Evolutionary conservation across 2,888 invertebrate species (phyloP), one percentile per base, ranked within the genome.

Genomic region (Oxycera nigricornis): DNA sequence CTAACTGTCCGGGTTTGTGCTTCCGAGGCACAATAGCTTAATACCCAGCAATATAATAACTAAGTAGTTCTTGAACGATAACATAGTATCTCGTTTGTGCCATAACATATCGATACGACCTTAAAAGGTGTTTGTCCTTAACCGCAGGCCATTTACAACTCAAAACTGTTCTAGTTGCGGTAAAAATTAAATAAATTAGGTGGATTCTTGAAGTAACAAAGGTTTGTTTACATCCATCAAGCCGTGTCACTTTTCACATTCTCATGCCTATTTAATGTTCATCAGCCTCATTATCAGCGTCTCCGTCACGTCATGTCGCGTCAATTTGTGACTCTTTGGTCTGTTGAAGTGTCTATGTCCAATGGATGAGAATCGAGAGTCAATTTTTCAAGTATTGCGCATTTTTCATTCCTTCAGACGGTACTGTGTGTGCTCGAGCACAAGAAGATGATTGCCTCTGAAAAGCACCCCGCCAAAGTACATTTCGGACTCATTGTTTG

Each of bases 161-260:
- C 67, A 61, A 50, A 39, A 52, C 17, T 57, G 41, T 59, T 24
- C 52, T 31, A 26, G 55, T 31, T 20, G 39, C 41, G 50, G 35
- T 55, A 46, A 73, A 73, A 55, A 75, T 59, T 20, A 74, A 76
- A 76, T 76, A 76, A 76, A 76, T 76, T 74, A 73, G 74, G 39
- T 65, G 65, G 74, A 73, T 73, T 75, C 73, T 70, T 72, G 57
- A 65, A 24, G 39, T 41, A 74, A 76, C 76, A 76, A 76, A 73
- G 41, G 73, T 75, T 74, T 76, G 73, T 76, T 74, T 76, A 76
- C 74, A 76, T 76, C 76, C 75, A 68, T 76, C 70, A 70, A 70
- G 70, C 11, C 70, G 17, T 70, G 70, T 70, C 70, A 70, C 70
- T 70, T 70, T 70, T 70, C 70, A 70, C 70, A 70, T 70, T 70